Base-by-base conservation (phyloP, 1,140 invertebrate genomes). In the Pseudachorutes palmiensis region DNA sequence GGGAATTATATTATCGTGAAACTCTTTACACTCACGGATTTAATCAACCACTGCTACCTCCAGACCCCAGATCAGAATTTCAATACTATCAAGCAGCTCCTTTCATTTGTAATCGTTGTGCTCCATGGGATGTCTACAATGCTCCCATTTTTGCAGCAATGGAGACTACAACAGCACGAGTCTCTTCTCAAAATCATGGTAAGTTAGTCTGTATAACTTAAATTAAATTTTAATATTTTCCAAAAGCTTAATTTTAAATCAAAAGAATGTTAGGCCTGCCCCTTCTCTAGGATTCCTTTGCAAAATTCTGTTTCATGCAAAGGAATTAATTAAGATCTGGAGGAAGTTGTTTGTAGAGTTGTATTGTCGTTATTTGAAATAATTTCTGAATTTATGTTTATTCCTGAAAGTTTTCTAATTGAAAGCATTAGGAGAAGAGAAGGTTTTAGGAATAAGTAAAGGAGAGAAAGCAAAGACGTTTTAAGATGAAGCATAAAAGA, bases 21-120 rank as follows among this genome's bases (percentile, higher is more conserved):
- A 65, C 49, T 69, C 9, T 69, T 58, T 64, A 48, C 28, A 16
- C 57, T 69, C 24, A 22, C 58, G 24, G 64, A 69, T 24, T 19
- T 69, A n/a, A 64, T 66, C 1, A 33, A 69, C 51, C 68, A 55
- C 28, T 66, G 28, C 30, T 62, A 55, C 3, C 51, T 69, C 19
- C 61, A 55, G 19, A 59, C 48, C 26, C 64, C 68, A 26, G 68
- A 69, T 12, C 60, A 69, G 24, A 69, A 69, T 48, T 69, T 65
- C 32, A n/a, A 19, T 32, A 58, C 65, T n/a, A 62, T 69, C 30
- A 69, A 66, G 28, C 58, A 65, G 1, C 31, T 65, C 16, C 59
- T 69, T 1, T 59, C 24, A 36, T 61, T 62, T 57, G 48, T 49
- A 49, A 32, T 66, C 1, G 65, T 65, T 59, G 49, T 36, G 14